phyloP scores from a whole-genome alignment of 2,797 vertebrate genomes.

The Alectoris magna region DNA sequence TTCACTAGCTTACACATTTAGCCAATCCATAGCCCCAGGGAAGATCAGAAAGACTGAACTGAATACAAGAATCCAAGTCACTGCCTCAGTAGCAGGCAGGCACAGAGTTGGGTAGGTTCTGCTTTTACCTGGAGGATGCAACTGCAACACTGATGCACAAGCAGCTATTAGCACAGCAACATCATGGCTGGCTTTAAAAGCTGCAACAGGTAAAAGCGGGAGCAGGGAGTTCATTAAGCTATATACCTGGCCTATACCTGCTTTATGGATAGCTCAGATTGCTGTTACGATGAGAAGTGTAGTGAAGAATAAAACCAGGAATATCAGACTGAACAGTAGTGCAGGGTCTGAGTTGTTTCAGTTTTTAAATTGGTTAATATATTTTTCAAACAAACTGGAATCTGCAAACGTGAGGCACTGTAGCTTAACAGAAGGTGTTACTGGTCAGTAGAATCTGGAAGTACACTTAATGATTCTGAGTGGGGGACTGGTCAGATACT shows the following conservation, averaged over 20 bases:
- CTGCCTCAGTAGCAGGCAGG: neutral
- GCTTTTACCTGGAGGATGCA: neutral
- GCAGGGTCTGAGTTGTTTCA: neutral
- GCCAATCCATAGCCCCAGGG: neutral
- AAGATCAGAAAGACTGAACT: neutral
- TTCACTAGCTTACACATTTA: neutral
- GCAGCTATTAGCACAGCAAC: neutral
- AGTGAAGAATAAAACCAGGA: neutral
- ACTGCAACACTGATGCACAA: neutral
- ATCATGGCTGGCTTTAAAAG: neutral
- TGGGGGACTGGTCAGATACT: neutral
- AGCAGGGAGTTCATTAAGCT: neutral
- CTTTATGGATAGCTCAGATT: neutral
- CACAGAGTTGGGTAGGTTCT: neutral
- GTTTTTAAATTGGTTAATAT: neutral
- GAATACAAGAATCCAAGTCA: neutral
- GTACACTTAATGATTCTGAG: neutral
- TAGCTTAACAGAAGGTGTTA: neutral
- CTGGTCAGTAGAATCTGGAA: neutral
- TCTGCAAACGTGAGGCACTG: neutral
- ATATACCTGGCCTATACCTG: rapidly evolving
- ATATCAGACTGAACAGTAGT: neutral
- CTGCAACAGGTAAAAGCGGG: neutral
- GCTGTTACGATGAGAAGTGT: neutral
- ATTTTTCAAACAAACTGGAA: neutral